Conservation (phyloP, 2,888 invertebrate genomes). For the Ceraclea dissimilis region DNA sequence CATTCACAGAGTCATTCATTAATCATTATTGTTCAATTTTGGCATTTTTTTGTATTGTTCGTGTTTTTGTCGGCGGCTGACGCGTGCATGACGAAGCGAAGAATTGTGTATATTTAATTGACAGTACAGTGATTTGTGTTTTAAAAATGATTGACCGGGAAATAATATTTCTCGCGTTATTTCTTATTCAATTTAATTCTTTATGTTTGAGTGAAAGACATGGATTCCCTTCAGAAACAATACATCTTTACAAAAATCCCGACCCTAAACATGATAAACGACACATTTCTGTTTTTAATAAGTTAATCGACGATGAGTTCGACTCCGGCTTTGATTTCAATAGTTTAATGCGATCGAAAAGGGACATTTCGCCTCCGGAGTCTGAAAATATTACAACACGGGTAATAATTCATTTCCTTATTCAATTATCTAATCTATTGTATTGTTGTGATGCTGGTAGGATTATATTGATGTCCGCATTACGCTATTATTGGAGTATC, state of each 20-base stretch:
- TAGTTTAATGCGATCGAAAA: constrained; percentile 9
- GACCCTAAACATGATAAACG: constrained; percentile 19
- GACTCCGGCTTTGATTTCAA: constrained; percentile 12
- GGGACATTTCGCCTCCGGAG: constrained; percentile 13
- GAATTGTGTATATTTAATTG: background rate
- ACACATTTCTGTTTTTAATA: constrained; percentile 15
- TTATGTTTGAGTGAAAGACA: constrained; percentile 13
- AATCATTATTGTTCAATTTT: no score
- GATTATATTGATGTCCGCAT: background rate
- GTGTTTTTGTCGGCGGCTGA: background rate
- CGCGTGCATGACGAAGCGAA: background rate
- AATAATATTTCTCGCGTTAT: constrained; percentile 14
- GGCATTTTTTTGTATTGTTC: no score
- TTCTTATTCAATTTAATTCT: constrained; percentile 13
- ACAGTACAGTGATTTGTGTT: background rate
- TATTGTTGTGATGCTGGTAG: constrained; percentile 6
- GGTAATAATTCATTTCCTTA: constrained; percentile 40
- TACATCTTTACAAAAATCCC: constrained; percentile 17
- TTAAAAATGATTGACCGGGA: constrained; percentile 22
- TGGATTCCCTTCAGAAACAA: constrained; percentile 16
- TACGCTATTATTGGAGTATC: background rate
- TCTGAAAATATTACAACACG: constrained; percentile 35
- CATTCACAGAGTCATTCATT: no score
- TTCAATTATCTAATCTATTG: constrained; percentile 29
- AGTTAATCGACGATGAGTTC: constrained; percentile 5